Percentiles rank a stretch among this genome's conserved stretches.
Evolutionary conservation across 2,797 vertebrate species (phyloP).

Genomic region (Petrocephalus schoutedeni): DNA sequence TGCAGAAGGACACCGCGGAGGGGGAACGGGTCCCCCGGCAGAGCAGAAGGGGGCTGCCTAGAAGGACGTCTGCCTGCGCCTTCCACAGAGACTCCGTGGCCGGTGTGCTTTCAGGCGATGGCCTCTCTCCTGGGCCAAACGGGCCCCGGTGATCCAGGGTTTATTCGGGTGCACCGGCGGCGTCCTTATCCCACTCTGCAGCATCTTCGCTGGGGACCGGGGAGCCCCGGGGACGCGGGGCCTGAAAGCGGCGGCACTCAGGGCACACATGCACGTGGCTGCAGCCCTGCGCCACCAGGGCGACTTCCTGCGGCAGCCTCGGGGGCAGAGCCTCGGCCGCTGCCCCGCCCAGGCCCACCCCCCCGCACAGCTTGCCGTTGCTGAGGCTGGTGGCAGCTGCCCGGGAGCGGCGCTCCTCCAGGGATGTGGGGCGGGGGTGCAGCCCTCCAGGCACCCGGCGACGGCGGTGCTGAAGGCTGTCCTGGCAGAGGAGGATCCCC

Average conservation of each 20-base stretch:
- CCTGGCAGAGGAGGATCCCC: slow-evolving; percentile 88
- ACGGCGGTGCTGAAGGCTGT: slow-evolving; percentile 80
- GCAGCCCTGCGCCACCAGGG: slow-evolving; percentile 84
- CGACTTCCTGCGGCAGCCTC: slow-evolving; percentile 89
- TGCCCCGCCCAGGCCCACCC: slow-evolving; percentile 58
- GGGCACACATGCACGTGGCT: slow-evolving; percentile 95
- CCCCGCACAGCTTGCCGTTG: slow-evolving; percentile 90
- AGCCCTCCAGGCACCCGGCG: slow-evolving; percentile 58
- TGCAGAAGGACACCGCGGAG: slow-evolving; percentile 21
- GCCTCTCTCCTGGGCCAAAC: not conserved
- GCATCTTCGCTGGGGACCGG: slow-evolving; percentile 86
- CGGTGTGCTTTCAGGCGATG: not conserved
- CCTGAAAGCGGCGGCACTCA: slow-evolving; percentile 93
- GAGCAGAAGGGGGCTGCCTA: slow-evolving; percentile 65
- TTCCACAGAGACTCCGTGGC: not conserved
- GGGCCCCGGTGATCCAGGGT: not conserved
- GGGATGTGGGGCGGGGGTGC: slow-evolving; percentile 64
- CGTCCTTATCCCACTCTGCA: slow-evolving; percentile 91
- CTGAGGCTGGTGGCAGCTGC: slow-evolving; percentile 78
- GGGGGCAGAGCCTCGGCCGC: slow-evolving; percentile 78
- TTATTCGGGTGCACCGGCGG: slow-evolving; percentile 94
- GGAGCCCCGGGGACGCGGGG: slow-evolving; percentile 77
- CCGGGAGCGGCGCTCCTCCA: slow-evolving; percentile 69
- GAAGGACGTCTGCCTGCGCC: slow-evolving; percentile 53
- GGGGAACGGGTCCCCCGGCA: slow-evolving; percentile 50